Evolutionary conservation across 1,140 invertebrate species (phyloP).

Genomic region (Formica selysi): DNA sequence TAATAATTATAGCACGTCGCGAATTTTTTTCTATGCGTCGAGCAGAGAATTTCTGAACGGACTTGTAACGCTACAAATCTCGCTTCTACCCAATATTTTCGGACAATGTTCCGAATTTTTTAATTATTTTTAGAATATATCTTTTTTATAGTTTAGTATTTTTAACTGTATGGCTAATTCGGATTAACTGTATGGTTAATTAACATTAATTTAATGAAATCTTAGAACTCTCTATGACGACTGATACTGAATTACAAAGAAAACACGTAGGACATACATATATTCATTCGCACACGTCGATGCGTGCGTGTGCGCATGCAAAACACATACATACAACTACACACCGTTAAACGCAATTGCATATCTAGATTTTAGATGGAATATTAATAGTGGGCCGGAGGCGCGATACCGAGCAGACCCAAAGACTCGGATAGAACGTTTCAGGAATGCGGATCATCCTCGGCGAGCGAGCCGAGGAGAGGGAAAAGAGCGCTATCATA

Average conservation of each 20-base stretch:
- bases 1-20: neutral
- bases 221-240: constrained; percentile 15
- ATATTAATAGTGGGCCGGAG: constrained; percentile 9
- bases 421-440: constrained; percentile 86
- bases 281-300: neutral
- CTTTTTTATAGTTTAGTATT: constrained; percentile 16
- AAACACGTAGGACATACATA: neutral
- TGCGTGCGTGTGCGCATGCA: neutral
- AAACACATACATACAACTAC: neutral
- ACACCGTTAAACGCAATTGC: neutral
- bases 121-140: constrained; percentile 3
- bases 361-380: constrained; percentile 17
- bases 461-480: constrained; percentile 7
- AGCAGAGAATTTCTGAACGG: neutral
- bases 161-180: neutral
- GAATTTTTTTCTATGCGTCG: neutral
- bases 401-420: constrained; percentile 66
- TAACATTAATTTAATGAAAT: constrained; percentile 47
- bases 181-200: too few relatives aligned
- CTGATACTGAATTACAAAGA: constrained; percentile 33
- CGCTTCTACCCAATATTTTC: neutral
- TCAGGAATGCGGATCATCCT: constrained; percentile 78
- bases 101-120: constrained; percentile 11
- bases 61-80: constrained; percentile 19
- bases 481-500: constrained; percentile 23